Evolutionary conservation across 2,113 vertebrate species (phyloP).

Genomic region (Aegypius monachus): DNA sequence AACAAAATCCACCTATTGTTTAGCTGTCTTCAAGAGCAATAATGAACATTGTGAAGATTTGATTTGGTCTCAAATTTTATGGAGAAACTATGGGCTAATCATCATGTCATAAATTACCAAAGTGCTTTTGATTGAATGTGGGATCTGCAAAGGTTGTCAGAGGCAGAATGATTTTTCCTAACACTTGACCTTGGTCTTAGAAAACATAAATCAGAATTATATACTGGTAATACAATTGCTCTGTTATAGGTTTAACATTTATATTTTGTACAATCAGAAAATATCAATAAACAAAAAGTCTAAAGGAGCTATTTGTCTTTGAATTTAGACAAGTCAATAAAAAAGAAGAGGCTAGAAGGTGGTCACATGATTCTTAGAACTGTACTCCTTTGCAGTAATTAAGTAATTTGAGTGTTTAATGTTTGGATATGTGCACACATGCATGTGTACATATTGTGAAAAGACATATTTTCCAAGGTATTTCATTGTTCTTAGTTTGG

Average conservation of each 20-base stretch:
- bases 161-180: neutral
- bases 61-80: neutral
- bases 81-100: neutral
- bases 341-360: neutral
- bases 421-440: neutral
- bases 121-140: neutral
- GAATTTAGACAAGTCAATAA: neutral
- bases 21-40: neutral
- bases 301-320: constrained; percentile 1
- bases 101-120: neutral
- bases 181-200: constrained; percentile 7
- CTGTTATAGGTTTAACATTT: constrained; percentile 48
- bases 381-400: neutral
- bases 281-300: neutral
- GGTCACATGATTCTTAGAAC: neutral
- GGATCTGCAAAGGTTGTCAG: neutral
- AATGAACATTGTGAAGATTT: neutral
- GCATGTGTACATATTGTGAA: neutral
- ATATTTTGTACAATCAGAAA: constrained; percentile 9
- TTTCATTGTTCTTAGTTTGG: neutral
- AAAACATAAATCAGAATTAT: constrained; percentile 23
- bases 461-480: neutral
- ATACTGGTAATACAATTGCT: constrained; percentile 4
- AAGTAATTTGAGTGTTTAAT: neutral
- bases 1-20: neutral